These are phyloP conservation scores for Calidris pygmaea DNA, from an alignment of 2,113 vertebrate species.

Conservation along the genomic window DNA sequence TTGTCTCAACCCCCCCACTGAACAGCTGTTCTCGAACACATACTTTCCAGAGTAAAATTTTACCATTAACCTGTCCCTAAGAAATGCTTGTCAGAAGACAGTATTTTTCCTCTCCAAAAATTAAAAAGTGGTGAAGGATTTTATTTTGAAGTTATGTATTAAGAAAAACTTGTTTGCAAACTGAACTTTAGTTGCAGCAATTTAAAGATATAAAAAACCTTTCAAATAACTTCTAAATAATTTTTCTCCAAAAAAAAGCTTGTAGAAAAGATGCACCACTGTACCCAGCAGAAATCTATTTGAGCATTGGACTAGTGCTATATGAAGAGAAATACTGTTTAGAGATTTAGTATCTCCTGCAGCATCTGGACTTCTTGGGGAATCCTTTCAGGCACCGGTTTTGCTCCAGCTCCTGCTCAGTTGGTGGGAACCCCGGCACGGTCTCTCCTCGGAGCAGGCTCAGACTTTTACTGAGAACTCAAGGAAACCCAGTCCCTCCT, in stretches of 20 bases:
- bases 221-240: neutral
- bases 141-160: neutral
- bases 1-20: neutral
- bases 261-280: neutral
- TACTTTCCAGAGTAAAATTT: neutral
- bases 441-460: neutral
- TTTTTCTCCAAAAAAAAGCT: neutral
- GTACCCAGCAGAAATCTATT: neutral
- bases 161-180: neutral
- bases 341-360: neutral
- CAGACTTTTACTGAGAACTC: neutral
- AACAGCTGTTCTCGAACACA: neutral
- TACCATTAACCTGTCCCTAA: neutral
- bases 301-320: neutral
- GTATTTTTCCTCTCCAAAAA: neutral
- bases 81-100: neutral
- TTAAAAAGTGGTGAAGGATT: neutral
- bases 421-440: neutral
- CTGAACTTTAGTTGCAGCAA: neutral
- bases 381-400: neutral
- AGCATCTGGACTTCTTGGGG: neutral
- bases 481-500: neutral
- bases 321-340: neutral
- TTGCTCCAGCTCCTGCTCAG: neutral
- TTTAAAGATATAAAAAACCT: neutral